Evolutionary conservation across 2,113 vertebrate species (phyloP).

Genomic region (Semnornis frantzii): DNA sequence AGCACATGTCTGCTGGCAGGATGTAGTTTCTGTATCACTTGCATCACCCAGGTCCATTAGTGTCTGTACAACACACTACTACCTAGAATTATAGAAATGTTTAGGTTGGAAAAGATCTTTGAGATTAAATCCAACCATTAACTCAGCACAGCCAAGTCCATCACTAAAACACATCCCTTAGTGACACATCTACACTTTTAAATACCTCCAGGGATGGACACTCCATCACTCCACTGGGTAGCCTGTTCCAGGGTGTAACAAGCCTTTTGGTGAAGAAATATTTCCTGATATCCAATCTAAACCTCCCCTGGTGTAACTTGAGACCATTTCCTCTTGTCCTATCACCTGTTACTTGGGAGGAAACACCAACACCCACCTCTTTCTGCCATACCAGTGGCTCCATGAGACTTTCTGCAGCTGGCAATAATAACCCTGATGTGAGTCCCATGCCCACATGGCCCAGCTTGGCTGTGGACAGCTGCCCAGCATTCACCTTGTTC

Average conservation of each 20-base stretch:
- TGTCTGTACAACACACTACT: accelerated
- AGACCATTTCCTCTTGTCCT: neutral
- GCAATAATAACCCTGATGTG: neutral
- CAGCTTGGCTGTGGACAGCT: neutral
- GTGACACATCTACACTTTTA: too few relatives aligned
- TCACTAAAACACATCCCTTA: too few relatives aligned
- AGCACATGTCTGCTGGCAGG: accelerated
- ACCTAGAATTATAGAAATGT: neutral
- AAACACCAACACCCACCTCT: neutral
- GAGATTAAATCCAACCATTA: too few relatives aligned
- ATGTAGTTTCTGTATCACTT: accelerated
- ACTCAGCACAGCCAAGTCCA: too few relatives aligned
- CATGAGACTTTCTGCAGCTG: accelerated
- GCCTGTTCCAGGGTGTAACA: neutral
- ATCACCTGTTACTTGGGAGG: neutral
- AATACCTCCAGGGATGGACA: too few relatives aligned
- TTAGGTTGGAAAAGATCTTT: too few relatives aligned
- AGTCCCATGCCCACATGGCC: accelerated
- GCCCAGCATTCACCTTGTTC: accelerated
- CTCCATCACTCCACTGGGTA: too few relatives aligned
- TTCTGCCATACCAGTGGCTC: accelerated
- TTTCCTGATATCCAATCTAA: neutral
- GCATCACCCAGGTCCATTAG: accelerated
- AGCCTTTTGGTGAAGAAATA: neutral
- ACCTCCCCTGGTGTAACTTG: neutral